These are phyloP conservation scores for Triplophysa rosa DNA, from an alignment of 2,113 vertebrate genomes.

Conservation along the genomic window DNA sequence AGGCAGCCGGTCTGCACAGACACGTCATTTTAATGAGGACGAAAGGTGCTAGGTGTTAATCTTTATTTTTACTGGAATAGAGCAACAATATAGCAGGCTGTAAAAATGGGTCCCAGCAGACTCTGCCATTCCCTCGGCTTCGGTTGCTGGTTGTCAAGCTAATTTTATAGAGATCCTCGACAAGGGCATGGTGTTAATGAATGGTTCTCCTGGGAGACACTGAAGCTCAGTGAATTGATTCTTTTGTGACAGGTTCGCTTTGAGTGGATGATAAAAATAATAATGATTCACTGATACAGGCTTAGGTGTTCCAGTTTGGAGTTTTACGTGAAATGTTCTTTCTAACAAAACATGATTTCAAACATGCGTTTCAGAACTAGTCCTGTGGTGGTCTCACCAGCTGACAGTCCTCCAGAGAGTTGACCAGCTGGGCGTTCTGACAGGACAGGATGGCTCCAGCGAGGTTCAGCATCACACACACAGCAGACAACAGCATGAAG, in stretches of 20 bases:
- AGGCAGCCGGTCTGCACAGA: constrained; percentile 1
- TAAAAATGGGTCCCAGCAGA: constrained; percentile 10
- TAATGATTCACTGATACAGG: background rate
- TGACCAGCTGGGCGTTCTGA: constrained; percentile 96
- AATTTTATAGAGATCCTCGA: constrained; percentile 25
- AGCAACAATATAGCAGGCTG: background rate
- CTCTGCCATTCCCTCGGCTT: background rate
- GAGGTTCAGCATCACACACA: constrained; percentile 98
- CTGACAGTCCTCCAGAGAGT: constrained; percentile 92
- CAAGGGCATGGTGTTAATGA: constrained; percentile 32
- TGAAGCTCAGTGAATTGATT: constrained; percentile 20
- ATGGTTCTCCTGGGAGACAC: constrained; percentile 19
- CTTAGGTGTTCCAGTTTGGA: background rate
- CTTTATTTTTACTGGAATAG: constrained; percentile 27
- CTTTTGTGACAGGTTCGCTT: constrained; percentile 16
- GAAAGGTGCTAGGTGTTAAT: constrained; percentile 18
- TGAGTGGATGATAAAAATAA: background rate
- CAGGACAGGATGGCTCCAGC: constrained; percentile 98
- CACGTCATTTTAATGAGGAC: constrained; percentile 28
- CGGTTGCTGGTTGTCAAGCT: background rate
- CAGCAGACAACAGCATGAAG: constrained; percentile 97
- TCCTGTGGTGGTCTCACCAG: constrained; percentile 82
- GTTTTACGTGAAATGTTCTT: background rate
- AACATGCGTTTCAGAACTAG: background rate
- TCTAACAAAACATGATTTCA: background rate